Evolutionary conservation across 2,797 vertebrate genomes (phyloP).

Genomic region (Pogoniulus pusillus): DNA sequence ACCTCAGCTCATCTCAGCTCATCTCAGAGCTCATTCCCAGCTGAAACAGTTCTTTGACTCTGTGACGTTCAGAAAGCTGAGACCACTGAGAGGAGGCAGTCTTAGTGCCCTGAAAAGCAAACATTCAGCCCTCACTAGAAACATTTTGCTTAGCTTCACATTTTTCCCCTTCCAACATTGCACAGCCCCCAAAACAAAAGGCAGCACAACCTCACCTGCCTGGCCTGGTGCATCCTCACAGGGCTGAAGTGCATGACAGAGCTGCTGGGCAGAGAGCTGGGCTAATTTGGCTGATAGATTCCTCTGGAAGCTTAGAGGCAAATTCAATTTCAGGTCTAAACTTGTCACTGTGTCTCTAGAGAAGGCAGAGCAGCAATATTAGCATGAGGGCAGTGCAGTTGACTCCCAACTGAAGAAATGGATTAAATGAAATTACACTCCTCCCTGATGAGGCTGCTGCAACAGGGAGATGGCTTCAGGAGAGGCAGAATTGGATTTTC

Average conservation of each 20-base stretch:
- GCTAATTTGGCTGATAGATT: conserved; percentile 35
- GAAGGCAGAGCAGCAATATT: conserved; percentile 20
- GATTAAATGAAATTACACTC: conserved; percentile 52
- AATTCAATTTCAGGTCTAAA: conserved; percentile 40
- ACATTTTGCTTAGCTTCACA: conserved; percentile 23
- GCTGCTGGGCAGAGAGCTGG: not conserved
- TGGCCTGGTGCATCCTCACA: not conserved
- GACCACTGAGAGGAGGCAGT: not conserved
- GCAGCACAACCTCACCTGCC: not conserved
- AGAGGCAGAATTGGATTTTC: conserved; percentile 50
- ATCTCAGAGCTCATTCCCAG: too few relatives aligned
- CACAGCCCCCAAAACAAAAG: not conserved
- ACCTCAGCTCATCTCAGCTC: too few relatives aligned
- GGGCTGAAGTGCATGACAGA: not conserved
- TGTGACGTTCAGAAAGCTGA: not conserved
- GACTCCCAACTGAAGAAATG: conserved; percentile 36
- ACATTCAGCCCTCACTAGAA: not conserved
- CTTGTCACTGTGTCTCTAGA: not conserved
- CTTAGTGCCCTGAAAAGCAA: not conserved
- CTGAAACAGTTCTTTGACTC: too few relatives aligned
- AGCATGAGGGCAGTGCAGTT: not conserved
- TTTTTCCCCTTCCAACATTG: conserved; percentile 19
- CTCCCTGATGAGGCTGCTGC: conserved; percentile 47
- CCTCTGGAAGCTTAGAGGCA: conserved; percentile 39
- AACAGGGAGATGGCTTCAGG: conserved; percentile 50